These are phyloP conservation scores for Physocephala rufipes DNA, from an alignment of 2,888 invertebrate species.

Conservation along the genomic window DNA sequence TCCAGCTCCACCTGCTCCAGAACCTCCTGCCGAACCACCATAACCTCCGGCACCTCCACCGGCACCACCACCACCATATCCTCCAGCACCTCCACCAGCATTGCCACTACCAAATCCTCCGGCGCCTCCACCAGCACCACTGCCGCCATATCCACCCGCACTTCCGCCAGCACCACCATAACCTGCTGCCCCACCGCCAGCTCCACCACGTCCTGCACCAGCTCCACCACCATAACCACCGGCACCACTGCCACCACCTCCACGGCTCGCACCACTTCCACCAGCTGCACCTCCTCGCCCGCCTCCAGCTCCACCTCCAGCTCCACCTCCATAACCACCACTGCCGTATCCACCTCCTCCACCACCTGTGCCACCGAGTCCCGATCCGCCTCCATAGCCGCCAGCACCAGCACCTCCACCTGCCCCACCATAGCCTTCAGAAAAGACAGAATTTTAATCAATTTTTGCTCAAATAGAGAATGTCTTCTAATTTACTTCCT, in stretches of 20 bases:
- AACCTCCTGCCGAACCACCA: conserved; percentile 26
- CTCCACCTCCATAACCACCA: conserved; percentile 40
- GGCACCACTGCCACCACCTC: conserved; percentile 28
- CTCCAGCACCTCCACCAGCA: conserved; percentile 37
- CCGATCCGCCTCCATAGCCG: conserved; percentile 37
- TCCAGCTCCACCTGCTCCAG: conserved; percentile 22
- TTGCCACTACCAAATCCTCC: not conserved
- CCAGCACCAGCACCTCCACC: conserved; percentile 49
- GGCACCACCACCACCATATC: conserved; percentile 24
- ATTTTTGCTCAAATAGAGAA: not conserved
- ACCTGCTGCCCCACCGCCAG: conserved; percentile 47
- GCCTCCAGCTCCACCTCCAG: conserved; percentile 24
- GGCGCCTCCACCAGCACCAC: conserved; percentile 16
- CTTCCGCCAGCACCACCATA: conserved; percentile 15
- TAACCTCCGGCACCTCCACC: conserved; percentile 28
- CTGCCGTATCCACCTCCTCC: conserved; percentile 34
- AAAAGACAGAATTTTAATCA: not conserved
- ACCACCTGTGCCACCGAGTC: conserved; percentile 28
- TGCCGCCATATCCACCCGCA: conserved; percentile 18
- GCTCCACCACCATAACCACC: conserved; percentile 41
- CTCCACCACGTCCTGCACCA: conserved; percentile 43
- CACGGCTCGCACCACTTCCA: conserved; percentile 45
- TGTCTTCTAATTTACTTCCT: conserved; percentile 43
- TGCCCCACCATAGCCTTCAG: conserved; percentile 42
- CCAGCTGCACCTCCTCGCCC: conserved; percentile 39